Percentiles rank a stretch among this genome's conserved stretches.
These are phyloP conservation scores for Pyrochroa serraticornis DNA, from an alignment of 2,888 invertebrate genomes.

Conservation along the genomic window DNA sequence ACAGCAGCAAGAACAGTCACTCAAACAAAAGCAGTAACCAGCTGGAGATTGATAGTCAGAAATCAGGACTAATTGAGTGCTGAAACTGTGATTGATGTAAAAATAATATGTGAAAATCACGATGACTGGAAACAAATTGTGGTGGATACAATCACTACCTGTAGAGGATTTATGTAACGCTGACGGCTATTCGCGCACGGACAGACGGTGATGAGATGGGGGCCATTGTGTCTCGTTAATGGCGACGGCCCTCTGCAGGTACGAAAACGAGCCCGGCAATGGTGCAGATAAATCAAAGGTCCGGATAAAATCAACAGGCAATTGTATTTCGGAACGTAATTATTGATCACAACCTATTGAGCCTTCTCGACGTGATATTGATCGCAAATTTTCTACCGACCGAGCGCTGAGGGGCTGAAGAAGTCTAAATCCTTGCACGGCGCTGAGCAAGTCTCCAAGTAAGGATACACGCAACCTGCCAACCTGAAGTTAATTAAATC, in stretches of 20 bases:
- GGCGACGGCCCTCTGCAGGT: constrained; percentile 35
- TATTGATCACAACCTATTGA: constrained; percentile 23
- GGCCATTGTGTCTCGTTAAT: constrained; percentile 39
- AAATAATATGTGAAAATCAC: constrained; percentile 58
- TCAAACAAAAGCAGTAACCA: constrained; percentile 26
- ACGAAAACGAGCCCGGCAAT: constrained; percentile 31
- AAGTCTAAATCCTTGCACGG: too few species aligned
- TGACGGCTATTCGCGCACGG: constrained; percentile 34
- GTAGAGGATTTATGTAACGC: constrained; percentile 51
- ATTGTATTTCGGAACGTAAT: constrained; percentile 10
- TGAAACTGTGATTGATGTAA: constrained; percentile 57
- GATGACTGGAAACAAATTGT: constrained; percentile 52
- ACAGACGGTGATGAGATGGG: constrained; percentile 29
- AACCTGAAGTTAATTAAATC: too few species aligned
- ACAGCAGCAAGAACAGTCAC: constrained; percentile 32
- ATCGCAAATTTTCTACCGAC: constrained; percentile 1
- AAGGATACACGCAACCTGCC: too few species aligned
- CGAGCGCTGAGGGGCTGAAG: too few species aligned
- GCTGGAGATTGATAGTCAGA: constrained; percentile 45
- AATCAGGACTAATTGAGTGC: constrained; percentile 53
- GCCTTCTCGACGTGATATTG: constrained; percentile 7
- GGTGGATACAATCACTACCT: constrained; percentile 48
- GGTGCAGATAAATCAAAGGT: constrained; percentile 29
- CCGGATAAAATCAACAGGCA: constrained; percentile 28
- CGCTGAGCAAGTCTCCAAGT: too few species aligned